A percentile compares a stretch with the other conserved stretches of the same genome.
Evolutionary conservation across 2,888 invertebrate genomes (phyloP).

Genomic region (Lochmaea crataegi): DNA sequence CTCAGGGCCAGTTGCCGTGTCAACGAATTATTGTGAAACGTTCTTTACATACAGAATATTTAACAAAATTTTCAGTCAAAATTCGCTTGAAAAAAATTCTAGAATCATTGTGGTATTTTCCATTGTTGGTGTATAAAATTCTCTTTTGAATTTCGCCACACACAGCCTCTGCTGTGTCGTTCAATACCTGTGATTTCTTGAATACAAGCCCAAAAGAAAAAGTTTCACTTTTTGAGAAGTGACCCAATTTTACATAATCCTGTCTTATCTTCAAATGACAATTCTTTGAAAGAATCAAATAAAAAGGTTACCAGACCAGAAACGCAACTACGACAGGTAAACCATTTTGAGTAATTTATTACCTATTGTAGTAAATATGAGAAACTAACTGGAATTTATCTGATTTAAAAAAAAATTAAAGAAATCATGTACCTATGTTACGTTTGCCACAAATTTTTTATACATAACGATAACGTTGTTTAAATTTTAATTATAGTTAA

Average conservation of each 20-base stretch:
- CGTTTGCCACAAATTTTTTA: neutral
- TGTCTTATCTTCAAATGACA: neutral
- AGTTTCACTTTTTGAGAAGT: neutral
- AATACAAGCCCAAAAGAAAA: neutral
- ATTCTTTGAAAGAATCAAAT: neutral
- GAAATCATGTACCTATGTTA: neutral
- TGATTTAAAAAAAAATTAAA: neutral
- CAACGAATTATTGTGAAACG: too few species aligned
- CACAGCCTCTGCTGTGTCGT: neutral
- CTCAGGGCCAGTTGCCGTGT: too few species aligned
- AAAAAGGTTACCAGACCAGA: constrained; percentile 2
- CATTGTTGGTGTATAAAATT: neutral
- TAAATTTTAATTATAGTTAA: too few species aligned
- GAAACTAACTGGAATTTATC: neutral
- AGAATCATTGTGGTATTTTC: neutral
- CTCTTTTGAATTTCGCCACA: neutral
- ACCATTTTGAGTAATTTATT: constrained; percentile 2
- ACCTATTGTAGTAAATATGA: neutral
- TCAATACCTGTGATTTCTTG: constrained; percentile 4
- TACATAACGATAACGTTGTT: too few species aligned
- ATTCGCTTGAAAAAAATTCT: too few species aligned
- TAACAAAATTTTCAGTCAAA: too few species aligned
- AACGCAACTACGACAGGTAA: neutral
- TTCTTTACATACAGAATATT: too few species aligned
- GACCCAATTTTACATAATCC: constrained; percentile 8